Conservation (phyloP, 1,140 invertebrate genomes). For the Drosophila orena region DNA sequence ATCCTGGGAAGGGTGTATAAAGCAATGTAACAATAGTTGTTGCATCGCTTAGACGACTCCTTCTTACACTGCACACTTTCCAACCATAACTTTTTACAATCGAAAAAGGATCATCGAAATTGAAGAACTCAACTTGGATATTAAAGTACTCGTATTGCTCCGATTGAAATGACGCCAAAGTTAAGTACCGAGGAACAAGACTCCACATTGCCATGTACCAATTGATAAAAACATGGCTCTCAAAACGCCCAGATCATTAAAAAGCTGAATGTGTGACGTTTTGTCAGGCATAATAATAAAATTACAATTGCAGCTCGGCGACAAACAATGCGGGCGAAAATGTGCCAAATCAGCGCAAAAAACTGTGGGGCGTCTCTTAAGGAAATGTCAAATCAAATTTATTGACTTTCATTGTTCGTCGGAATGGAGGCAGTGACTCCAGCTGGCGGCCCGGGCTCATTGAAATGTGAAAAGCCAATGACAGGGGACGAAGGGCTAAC, state of each 20-base stretch:
- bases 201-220: constrained; percentile 4
- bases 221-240: constrained; percentile 52
- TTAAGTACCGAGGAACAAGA: not conserved
- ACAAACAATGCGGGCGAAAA: constrained; percentile 53
- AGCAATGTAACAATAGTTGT: too few relatives aligned
- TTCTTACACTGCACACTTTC: too few relatives aligned
- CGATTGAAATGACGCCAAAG: too few relatives aligned
- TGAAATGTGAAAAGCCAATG: constrained; percentile 82
- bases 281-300: constrained; percentile 74
- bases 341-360: constrained; percentile 71
- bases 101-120: too few relatives aligned
- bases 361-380: constrained; percentile 28
- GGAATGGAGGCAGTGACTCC: constrained; percentile 43
- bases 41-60: too few relatives aligned
- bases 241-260: constrained; percentile 65
- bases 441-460: constrained; percentile 55
- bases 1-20: too few relatives aligned
- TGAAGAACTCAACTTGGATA: too few relatives aligned
- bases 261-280: constrained; percentile 72
- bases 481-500: constrained; percentile 49
- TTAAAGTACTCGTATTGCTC: too few relatives aligned
- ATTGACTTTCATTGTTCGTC: constrained; percentile 79
- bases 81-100: too few relatives aligned
- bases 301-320: constrained; percentile 67
- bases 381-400: constrained; percentile 83